phyloP scores from a whole-genome alignment of 2,888 invertebrate species.

The Apodemia mormo region DNA sequence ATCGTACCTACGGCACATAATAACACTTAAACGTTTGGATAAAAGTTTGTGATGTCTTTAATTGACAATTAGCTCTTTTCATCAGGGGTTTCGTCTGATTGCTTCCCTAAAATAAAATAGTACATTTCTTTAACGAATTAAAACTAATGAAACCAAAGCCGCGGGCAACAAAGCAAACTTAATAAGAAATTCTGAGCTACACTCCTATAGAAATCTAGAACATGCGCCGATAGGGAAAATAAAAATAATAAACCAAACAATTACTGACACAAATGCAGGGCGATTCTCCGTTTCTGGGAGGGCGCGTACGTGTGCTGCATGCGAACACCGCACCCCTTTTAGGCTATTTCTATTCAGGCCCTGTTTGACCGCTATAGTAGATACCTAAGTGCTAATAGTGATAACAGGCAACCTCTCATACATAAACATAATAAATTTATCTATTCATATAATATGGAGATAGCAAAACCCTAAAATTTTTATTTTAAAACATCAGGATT shows the following conservation, averaged over 20 bases:
- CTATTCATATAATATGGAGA: too few species aligned
- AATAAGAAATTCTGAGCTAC: neutral
- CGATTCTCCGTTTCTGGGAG: constrained; percentile 25
- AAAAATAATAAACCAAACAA: constrained; percentile 60
- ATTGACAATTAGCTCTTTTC: too few species aligned
- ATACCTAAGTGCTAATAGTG: constrained; percentile 57
- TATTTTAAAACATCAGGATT: too few species aligned
- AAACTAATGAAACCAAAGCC: neutral
- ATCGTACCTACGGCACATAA: too few species aligned
- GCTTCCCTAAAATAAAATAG: too few species aligned
- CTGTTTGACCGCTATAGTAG: constrained; percentile 46
- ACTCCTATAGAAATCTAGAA: neutral
- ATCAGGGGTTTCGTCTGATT: too few species aligned
- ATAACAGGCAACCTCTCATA: too few species aligned
- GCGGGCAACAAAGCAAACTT: neutral
- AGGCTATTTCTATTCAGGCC: constrained; percentile 66
- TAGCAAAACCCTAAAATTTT: too few species aligned
- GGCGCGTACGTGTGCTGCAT: constrained; percentile 62
- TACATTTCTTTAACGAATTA: neutral
- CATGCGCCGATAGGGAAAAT: constrained; percentile 3
- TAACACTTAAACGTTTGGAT: too few species aligned
- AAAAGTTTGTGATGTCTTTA: too few species aligned
- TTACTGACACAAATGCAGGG: constrained; percentile 56
- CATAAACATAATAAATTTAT: too few species aligned
- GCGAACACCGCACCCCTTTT: constrained; percentile 48